phyloP scores from a whole-genome alignment of 1,140 invertebrate species.

The Dendroctonus ponderosae region DNA sequence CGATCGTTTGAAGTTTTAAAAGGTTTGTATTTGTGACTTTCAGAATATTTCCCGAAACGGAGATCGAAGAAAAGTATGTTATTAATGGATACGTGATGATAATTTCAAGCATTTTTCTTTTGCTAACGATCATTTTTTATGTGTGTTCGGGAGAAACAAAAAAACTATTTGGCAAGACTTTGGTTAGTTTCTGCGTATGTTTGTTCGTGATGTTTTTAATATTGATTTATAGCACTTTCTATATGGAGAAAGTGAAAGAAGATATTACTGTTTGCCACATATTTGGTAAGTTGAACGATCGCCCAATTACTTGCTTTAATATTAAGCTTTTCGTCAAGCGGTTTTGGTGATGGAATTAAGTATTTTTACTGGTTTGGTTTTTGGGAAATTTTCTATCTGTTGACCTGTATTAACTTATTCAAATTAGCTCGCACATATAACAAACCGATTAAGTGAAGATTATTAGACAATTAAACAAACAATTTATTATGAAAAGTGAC shows the following conservation, averaged over 20 bases:
- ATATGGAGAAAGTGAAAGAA: not conserved
- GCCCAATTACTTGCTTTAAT: too few relatives aligned
- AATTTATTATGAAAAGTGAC: too few relatives aligned
- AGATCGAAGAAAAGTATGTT: conserved; percentile 32
- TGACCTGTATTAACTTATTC: too few relatives aligned
- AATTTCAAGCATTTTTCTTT: conserved; percentile 39
- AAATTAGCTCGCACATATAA: too few relatives aligned
- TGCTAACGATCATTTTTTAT: conserved; percentile 40
- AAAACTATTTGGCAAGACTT: conserved; percentile 41
- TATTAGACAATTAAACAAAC: too few relatives aligned
- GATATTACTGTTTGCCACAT: not conserved
- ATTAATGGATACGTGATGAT: conserved; percentile 32
- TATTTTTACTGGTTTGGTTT: too few relatives aligned
- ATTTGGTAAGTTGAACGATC: too few relatives aligned
- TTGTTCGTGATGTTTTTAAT: conserved; percentile 31
- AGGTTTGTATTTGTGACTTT: not conserved
- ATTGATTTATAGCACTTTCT: conserved; percentile 33
- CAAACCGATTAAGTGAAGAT: too few relatives aligned
- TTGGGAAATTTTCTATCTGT: too few relatives aligned
- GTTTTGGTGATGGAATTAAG: too few relatives aligned
- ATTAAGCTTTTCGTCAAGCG: too few relatives aligned
- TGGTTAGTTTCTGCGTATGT: conserved; percentile 38
- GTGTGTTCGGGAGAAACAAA: conserved; percentile 37
- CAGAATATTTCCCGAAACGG: conserved; percentile 12
- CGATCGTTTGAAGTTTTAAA: too few relatives aligned